Base-by-base conservation (phyloP, 2,113 vertebrate species). In the Labeo catla region DNA sequence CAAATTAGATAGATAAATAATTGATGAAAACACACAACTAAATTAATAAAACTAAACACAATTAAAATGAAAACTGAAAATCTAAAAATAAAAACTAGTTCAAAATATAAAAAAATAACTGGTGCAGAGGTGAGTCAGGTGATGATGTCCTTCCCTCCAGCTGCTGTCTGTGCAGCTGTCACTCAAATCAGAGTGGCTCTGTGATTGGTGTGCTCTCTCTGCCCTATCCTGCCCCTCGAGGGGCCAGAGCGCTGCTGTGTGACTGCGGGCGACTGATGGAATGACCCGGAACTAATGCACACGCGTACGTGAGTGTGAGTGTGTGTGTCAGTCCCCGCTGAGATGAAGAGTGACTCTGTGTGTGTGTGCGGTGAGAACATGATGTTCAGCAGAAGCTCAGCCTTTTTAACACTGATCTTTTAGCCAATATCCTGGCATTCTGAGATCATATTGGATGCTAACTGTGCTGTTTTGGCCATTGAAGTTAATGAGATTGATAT, bases 231-330 rank as follows among this genome's bases (percentile, higher is more conserved):
- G 19, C 49, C 21, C 76, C 52, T 52, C 9, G 39, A 23, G 16
- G 54, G 43, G 39, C 66, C 70, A n/a, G 39, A 12, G 23, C 2
- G 57, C 47, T 45, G 36, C 61, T 68, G 52, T 54, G 57, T 72
- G 45, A 43, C 50, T 43, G 47, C 45, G 4, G 68, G 68, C 39
- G 9, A 72, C 68, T 45, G 68, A 82, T 12, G 36, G 15, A 73
- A 21, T 86, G 87, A 85, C 88, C 84, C 81, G 73, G 84, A 86
- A 88, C 65, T 85, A 84, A 81, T 68, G 39, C 15, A 54, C 50
- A 36, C 45, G 49, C 9, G 7, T 3, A 19, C 8, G 57, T 59
- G 57, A 8, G 54, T 8, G 16, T 19, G 54, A 0, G 54, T 19
- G 54, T 19, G 19, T 21, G 54, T 8, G 54, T 21, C 16, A 57